Base-by-base conservation (phyloP, 92 coral and sea anemone genomes). In the Scolanthus callimorphus region DNA sequence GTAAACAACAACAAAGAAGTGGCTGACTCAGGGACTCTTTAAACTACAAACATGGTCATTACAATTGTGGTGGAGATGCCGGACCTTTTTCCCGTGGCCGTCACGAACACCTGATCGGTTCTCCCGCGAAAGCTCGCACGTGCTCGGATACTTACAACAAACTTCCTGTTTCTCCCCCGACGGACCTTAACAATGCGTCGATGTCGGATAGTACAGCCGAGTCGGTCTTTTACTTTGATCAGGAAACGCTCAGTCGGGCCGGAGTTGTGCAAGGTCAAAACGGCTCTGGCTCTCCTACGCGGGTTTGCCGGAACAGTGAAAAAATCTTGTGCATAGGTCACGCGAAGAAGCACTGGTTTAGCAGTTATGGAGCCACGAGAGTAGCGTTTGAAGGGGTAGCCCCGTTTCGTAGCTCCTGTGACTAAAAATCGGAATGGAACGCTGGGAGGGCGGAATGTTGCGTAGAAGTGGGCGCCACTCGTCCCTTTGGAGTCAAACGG, bases 161-260 rank as follows among this genome's bases (percentile, higher is more conserved):
- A n/a, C n/a, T n/a, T n/a, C n/a, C n/a, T n/a, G n/a, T n/a, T n/a
- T 34, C 43, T 34, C 43, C 43, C 15, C 15, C 15, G 43, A 15
- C 15, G 43, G 15, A 34, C 43, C 15, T 34, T 34, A 6, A 34
- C 6, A 6, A 6, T 6, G 6, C 43, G 43, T 34, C 43, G 6
- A 34, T 34, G 15, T 6, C 43, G 43, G 43, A 6, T 50, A 4
- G 58, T 69, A 41, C 60, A 85, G 15, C 78, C 77, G 27, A 59
- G 59, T 39, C 81, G 82, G 44, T 87, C 97, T 29, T 81, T 81
- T 22, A 76, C 76, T 2, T 55, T 62, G 51, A 90, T 57, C 49
- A 80, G 89, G 58, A 85, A 83, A 8, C 25, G 29, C 44, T 90
- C 94, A 19, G 72, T 77, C 11, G 78, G 54, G 8, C 97, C 97